Conservation (phyloP, 2,797 vertebrate genomes). For the Tolypeutes matacus region DNA sequence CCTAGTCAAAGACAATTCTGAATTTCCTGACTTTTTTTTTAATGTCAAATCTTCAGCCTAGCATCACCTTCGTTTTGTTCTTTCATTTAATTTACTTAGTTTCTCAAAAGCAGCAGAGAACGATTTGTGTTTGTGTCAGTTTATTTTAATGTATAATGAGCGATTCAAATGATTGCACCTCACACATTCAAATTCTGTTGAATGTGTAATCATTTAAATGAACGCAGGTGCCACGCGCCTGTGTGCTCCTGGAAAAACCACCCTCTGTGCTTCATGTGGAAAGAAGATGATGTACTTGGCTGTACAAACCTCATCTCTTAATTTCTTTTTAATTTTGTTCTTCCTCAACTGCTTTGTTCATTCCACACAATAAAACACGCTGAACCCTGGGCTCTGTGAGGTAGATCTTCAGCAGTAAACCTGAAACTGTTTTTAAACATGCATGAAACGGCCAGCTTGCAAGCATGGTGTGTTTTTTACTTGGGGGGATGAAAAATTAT, state of each 20-base stretch:
- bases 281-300: slow-evolving; percentile 34
- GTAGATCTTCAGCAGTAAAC: neutral
- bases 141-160: slow-evolving; percentile 79
- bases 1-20: neutral
- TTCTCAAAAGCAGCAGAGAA: slow-evolving; percentile 66
- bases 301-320: slow-evolving; percentile 19
- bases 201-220: slow-evolving; percentile 76
- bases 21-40: neutral
- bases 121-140: slow-evolving; percentile 63
- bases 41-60: neutral
- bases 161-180: slow-evolving; percentile 66
- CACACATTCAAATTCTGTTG: slow-evolving; percentile 70
- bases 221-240: slow-evolving; percentile 60
- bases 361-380: neutral
- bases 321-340: slow-evolving; percentile 76
- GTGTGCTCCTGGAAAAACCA: neutral
- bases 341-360: slow-evolving; percentile 29
- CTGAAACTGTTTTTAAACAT: neutral
- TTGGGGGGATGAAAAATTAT: slow-evolving; percentile 45
- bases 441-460: neutral
- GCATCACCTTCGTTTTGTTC: neutral
- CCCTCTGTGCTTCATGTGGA: slow-evolving; percentile 45
- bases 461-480: slow-evolving; percentile 52
- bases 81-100: slow-evolving; percentile 70
- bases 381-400: slow-evolving; percentile 39